phyloP scores from a whole-genome alignment of 2,797 vertebrate genomes.

The Hemibagrus guttatus region DNA sequence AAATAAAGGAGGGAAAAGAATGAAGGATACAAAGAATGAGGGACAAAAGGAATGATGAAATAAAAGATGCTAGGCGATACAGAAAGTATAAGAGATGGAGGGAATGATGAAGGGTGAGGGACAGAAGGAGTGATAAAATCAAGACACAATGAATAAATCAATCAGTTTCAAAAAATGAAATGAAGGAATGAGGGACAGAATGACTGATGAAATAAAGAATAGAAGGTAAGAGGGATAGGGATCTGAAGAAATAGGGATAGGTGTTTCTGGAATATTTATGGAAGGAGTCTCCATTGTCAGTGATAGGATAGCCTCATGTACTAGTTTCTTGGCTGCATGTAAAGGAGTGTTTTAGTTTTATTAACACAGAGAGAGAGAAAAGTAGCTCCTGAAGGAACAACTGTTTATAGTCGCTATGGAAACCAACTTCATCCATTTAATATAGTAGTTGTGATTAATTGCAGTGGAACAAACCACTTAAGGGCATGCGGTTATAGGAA shows the following conservation, averaged over 20 bases:
- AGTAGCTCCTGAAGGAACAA: background rate
- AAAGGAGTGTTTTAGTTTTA: background rate
- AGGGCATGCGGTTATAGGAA: background rate
- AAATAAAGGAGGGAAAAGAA: too few species aligned
- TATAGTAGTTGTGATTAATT: background rate
- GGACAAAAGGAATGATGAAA: background rate
- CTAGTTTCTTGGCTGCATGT: background rate
- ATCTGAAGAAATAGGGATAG: background rate
- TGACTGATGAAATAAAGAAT: background rate
- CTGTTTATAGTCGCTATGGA: background rate
- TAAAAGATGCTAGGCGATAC: background rate
- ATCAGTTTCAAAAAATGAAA: background rate
- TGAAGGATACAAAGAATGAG: background rate
- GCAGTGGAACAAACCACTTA: background rate
- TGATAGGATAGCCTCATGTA: background rate
- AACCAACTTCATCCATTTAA: background rate
- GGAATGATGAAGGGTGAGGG: background rate
- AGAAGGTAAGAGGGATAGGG: background rate
- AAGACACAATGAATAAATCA: background rate
- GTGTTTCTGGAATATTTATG: background rate
- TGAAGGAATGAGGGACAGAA: background rate
- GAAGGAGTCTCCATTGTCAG: background rate
- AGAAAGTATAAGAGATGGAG: background rate
- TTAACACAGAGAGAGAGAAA: background rate
- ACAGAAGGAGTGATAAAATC: background rate